Percentiles rank a stretch among this genome's conserved stretches.
phyloP scores from a whole-genome alignment of 2,797 vertebrate genomes.

The Anguilla pacifica region DNA sequence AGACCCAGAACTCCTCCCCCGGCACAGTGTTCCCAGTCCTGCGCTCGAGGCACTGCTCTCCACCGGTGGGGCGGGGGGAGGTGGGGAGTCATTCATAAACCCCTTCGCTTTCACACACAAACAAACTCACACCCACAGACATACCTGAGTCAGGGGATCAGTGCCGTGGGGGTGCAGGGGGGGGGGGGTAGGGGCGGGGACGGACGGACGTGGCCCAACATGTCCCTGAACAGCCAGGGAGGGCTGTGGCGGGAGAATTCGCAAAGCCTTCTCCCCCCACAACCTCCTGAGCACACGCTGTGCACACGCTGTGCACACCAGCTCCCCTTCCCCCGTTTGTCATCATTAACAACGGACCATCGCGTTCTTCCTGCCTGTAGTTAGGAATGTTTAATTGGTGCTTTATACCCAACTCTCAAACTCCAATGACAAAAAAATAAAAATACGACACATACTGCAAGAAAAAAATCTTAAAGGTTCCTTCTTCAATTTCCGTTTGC shows the following conservation, averaged over 20 bases:
- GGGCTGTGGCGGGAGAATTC: slow-evolving; percentile 70
- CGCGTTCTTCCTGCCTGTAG: too few species aligned
- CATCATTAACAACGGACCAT: background rate
- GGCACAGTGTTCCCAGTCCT: background rate
- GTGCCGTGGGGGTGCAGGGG: slow-evolving; percentile 49
- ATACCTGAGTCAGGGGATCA: slow-evolving; percentile 78
- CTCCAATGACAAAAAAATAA: too few species aligned
- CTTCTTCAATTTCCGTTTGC: too few species aligned
- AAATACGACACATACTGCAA: too few species aligned
- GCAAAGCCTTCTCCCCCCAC: slow-evolving; percentile 77
- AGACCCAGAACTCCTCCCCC: background rate
- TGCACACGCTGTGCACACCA: slow-evolving; percentile 17
- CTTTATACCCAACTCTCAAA: too few species aligned
- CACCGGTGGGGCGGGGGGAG: too few species aligned
- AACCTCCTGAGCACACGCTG: slow-evolving; percentile 59
- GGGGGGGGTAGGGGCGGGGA: slow-evolving; percentile 3
- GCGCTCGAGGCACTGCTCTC: background rate
- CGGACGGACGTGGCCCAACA: slow-evolving; percentile 78
- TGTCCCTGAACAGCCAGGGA: slow-evolving; percentile 73
- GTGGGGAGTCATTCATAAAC: slow-evolving; percentile 57
- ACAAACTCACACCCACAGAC: slow-evolving; percentile 81
- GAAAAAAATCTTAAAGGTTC: too few species aligned
- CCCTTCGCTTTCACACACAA: slow-evolving; percentile 80
- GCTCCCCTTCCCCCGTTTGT: background rate
- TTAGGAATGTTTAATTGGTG: too few species aligned